phyloP scores from a whole-genome alignment of 2,888 invertebrate species.

The Diachrysia chrysitis region DNA sequence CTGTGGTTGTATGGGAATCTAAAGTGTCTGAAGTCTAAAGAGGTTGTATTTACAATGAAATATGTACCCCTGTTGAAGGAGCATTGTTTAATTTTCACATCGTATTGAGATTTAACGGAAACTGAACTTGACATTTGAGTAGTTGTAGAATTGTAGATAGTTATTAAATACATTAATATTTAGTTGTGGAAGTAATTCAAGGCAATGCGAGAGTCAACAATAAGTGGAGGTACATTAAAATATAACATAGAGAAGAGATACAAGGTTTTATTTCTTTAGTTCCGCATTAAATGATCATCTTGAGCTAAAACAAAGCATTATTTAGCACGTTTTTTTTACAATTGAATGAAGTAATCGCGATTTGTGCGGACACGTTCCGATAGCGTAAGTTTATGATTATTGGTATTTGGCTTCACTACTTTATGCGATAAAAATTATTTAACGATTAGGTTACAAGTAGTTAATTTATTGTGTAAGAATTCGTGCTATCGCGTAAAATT shows the following conservation, averaged over 20 bases:
- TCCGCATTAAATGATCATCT: not conserved
- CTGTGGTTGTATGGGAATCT: constrained; percentile 36
- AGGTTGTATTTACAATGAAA: constrained; percentile 46
- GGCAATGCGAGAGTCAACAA: not conserved
- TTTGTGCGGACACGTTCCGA: constrained; percentile 52
- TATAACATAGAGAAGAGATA: not conserved
- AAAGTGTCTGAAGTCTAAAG: constrained; percentile 46
- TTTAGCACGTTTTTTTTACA: constrained; percentile 7
- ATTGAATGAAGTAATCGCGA: constrained; percentile 6
- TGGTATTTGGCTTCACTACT: constrained; percentile 42
- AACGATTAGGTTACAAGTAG: constrained; percentile 31
- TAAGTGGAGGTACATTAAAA: not conserved
- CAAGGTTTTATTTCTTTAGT: not conserved
- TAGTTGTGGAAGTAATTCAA: not conserved
- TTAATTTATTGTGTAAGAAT: constrained; percentile 30
- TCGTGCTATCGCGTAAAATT: constrained; percentile 11
- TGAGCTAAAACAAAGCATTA: not conserved
- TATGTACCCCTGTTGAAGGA: constrained; percentile 40
- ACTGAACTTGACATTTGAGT: constrained; percentile 14
- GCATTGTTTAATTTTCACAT: constrained; percentile 41
- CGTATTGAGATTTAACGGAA: constrained; percentile 28
- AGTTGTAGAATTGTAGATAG: not conserved
- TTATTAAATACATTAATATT: no score
- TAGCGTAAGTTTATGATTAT: constrained; percentile 56
- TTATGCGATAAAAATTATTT: constrained; percentile 45